Base-by-base conservation (phyloP, 1,140 invertebrate genomes). In the Druon quercuslanigerum region DNA sequence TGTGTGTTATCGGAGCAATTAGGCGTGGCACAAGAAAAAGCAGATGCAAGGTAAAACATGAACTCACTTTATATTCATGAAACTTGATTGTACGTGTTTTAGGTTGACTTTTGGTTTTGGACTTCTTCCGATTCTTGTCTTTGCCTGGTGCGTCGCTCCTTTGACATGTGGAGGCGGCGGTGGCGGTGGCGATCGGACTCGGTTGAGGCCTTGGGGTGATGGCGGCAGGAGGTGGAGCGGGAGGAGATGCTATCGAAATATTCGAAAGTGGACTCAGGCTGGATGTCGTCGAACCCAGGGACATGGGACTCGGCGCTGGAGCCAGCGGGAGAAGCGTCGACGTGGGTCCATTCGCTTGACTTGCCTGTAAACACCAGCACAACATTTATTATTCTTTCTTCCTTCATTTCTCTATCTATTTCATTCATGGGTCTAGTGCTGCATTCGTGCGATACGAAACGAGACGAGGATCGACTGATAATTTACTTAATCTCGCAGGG, bases 41-140 rank as follows among this genome's bases (percentile, higher is more conserved):
- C 40, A 46, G 40, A 46, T 46, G 40, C 40, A 46, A 46, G 40
- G 40, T 46, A 46, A 46, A 46, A 11, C 40, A 51, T 4, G n/a
- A 79, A 81, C 81, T 85, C 83, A 94, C 94, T 92, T 99, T 99
- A 90, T 99, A 99, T 90, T 99, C 98, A 90, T 99, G 98, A 91
- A 99, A 99, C 92, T 99, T 99, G 78, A 99, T 98, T 56, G 96
- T 97, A 77, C 97, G 94, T 3, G 97, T 94, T 89, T 99, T 99
- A 7, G 95, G 93, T 86, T 97, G 96, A 70, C 95, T 95, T 89
- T 97, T 97, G 46, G 94, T 95, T 91, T 98, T 98, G n/a, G 94
- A 95, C 90, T 98, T 98, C 90, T 98, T 98, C 57, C 95, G 92
- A 84, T 96, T 96, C 86, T 96, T 96, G 84, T 95, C 96, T 86